phyloP scores from a whole-genome alignment of 2,888 invertebrate species.

The Polyploca ridens region DNA sequence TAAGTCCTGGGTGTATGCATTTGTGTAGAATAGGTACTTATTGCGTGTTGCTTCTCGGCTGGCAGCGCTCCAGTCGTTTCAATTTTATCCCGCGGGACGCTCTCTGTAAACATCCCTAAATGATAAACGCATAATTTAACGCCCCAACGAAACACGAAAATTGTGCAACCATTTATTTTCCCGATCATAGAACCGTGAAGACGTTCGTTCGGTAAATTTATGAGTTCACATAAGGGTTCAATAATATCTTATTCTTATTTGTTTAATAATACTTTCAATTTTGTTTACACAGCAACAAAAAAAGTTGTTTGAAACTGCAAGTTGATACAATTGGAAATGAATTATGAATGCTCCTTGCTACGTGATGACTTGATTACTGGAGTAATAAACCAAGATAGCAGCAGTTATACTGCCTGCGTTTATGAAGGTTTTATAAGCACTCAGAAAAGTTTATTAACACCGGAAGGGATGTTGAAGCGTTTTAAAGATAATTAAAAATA shows the following conservation, averaged over 20 bases:
- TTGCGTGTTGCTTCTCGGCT: slow-evolving; percentile 59
- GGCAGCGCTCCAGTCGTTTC: slow-evolving; percentile 81
- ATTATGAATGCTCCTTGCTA: slow-evolving; percentile 57
- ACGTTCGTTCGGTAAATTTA: slow-evolving; percentile 66
- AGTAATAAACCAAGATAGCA: slow-evolving; percentile 61
- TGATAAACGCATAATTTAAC: slow-evolving; percentile 83
- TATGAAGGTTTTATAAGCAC: slow-evolving; percentile 62
- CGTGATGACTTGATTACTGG: slow-evolving; percentile 61
- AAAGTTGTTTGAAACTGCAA: slow-evolving; percentile 30
- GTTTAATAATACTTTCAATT: background rate
- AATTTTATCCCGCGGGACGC: slow-evolving; percentile 76
- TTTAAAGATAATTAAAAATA: slow-evolving; percentile 48
- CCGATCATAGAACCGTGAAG: slow-evolving; percentile 69
- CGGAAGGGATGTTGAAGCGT: slow-evolving; percentile 48
- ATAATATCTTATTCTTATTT: slow-evolving; percentile 15
- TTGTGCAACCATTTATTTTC: slow-evolving; percentile 75
- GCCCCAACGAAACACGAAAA: slow-evolving; percentile 73
- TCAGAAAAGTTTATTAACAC: slow-evolving; percentile 57
- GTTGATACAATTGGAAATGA: slow-evolving; percentile 45
- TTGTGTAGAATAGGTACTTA: slow-evolving; percentile 27
- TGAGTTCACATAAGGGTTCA: slow-evolving; percentile 56
- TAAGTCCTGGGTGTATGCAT: background rate
- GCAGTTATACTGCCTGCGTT: slow-evolving; percentile 52
- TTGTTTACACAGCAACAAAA: slow-evolving; percentile 17
- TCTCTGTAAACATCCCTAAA: slow-evolving; percentile 81